These are phyloP conservation scores for Chloromyia formosa DNA, from an alignment of 2,888 invertebrate species.

Conservation along the genomic window DNA sequence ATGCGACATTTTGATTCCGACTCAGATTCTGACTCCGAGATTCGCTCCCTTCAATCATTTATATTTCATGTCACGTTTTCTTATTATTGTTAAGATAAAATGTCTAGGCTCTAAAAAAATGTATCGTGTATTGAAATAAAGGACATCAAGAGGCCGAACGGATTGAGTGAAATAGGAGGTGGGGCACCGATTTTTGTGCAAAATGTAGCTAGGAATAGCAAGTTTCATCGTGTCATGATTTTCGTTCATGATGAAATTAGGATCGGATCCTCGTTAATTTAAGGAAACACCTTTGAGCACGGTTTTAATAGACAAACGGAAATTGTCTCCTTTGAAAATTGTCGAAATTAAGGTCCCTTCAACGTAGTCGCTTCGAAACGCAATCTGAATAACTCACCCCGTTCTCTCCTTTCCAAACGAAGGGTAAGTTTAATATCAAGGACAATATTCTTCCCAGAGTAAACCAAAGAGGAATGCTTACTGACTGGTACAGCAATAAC, in stretches of 20 bases:
- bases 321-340: too few relatives aligned
- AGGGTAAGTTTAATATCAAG: neutral
- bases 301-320: too few relatives aligned
- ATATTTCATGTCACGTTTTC: conserved; percentile 50
- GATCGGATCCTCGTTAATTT: too few relatives aligned
- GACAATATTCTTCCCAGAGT: neutral
- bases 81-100: conserved; percentile 51
- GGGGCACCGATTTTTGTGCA: too few relatives aligned
- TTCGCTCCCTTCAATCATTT: conserved; percentile 43
- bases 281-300: too few relatives aligned
- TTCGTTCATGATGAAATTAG: too few relatives aligned
- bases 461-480: neutral
- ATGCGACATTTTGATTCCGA: conserved; percentile 38
- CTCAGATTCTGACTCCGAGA: conserved; percentile 38
- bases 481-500: neutral
- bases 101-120: conserved; percentile 49
- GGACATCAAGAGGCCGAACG: conserved; percentile 31
- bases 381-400: too few relatives aligned
- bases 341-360: too few relatives aligned
- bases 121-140: conserved; percentile 50
- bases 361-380: too few relatives aligned
- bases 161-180: neutral
- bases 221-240: too few relatives aligned
- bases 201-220: too few relatives aligned
- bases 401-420: neutral